Base-by-base conservation (phyloP, 2,888 invertebrate genomes). In the Lumbricus terrestris region DNA sequence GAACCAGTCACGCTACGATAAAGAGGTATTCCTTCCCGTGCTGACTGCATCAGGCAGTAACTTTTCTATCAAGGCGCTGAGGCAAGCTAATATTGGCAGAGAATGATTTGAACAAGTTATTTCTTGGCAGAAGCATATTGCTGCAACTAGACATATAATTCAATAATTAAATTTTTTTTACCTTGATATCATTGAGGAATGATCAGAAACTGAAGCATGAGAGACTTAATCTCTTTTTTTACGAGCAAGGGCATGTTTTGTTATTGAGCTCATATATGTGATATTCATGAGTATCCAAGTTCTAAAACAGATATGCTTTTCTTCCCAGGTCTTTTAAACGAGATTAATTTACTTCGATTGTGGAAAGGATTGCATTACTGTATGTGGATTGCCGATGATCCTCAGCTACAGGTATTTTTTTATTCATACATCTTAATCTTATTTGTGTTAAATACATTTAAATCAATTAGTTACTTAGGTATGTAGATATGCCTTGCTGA, bases 341-440 rank as follows among this genome's bases (percentile, higher is more conserved):
- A 69, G 69, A 69, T 69, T 69, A 69, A 69, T 69, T 69, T 69
- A n/a, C 69, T 69, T 69, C 69, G 69, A n/a, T n/a, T 91, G 88
- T 99, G 99, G 98, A 98, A 98, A 94, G 99, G 99, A 0, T 95
- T 99, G 15, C 99, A 98, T 95, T 99, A 98, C 94, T 97, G 97
- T 91, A 97, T 99, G 96, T 99, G 99, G 98, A 98, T 98, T 98
- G 97, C 98, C 0, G 99, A 99, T 95, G 99, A 99, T 94, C 98
- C 98, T 23, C 95, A 99, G 29, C 95, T 98, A 54, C 98, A 98
- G 96, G 97, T 97, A 69, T 69, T n/a, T 69, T n/a, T 69, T n/a
- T 69, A 69, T 29, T 69, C n/a, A 11, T 69, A n/a, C 69, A 69
- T 69, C 69, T 69, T 69, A 47, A 47, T 47, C 40, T 40, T 47